phyloP scores from a whole-genome alignment of 2,797 vertebrate genomes.

The Cacajao melanocephalus region DNA sequence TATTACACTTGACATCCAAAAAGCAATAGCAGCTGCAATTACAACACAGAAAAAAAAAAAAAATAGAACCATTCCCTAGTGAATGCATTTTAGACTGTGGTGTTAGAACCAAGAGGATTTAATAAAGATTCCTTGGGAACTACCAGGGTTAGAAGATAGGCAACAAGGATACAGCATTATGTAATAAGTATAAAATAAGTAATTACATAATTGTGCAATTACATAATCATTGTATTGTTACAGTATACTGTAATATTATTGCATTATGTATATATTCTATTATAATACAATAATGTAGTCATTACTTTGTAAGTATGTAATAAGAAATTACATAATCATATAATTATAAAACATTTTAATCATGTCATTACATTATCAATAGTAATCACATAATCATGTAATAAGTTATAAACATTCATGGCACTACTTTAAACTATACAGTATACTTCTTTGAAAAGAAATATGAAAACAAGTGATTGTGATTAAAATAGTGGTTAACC shows the following conservation, averaged over 20 bases:
- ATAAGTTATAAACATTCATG: neutral
- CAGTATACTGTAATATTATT: no score
- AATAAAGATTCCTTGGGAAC: neutral
- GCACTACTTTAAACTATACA: neutral
- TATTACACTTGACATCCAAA: neutral
- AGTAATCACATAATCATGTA: no score
- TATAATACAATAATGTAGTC: no score
- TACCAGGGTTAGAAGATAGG: neutral
- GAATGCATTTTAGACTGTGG: neutral
- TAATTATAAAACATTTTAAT: no score
- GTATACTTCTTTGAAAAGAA: neutral
- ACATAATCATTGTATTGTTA: neutral
- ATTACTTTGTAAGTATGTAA: no score
- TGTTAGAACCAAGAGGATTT: neutral
- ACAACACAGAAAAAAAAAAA: neutral
- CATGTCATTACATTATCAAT: no score
- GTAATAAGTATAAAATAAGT: neutral
- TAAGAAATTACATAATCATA: no score
- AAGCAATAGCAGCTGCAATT: neutral
- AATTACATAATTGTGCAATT: neutral
- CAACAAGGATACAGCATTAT: neutral
- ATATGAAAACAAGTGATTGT: neutral
- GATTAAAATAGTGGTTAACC: neutral
- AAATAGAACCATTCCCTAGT: neutral
- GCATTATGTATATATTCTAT: no score